Evolutionary conservation across 1,140 invertebrate species (phyloP), one percentile per base, ranked within the genome.

Genomic region (Rhynchophorus ferrugineus): DNA sequence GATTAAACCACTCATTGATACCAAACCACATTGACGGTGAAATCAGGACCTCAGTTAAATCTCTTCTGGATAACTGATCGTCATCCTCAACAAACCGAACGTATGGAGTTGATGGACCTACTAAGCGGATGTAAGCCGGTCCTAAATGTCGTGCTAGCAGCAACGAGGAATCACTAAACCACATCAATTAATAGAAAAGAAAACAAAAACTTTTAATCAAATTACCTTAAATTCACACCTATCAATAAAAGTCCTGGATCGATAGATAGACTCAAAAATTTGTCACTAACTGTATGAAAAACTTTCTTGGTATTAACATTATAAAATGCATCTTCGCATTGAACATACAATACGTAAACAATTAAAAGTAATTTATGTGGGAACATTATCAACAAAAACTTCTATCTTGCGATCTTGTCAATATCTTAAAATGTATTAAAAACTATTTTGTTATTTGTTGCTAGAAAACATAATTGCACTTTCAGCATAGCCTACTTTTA

Each of bases 191-290:
- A 22, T 24, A 18, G 5, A 13, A 44, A 24, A 7, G 14, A 19
- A 13, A n/a, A 19, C 5, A 44, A 19, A 44, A 6, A 44, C 13
- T n/a, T n/a, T n/a, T n/a, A n/a, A n/a, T n/a, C n/a, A n/a, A n/a
- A n/a, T 67, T 65, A 78, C 76, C 66, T 69, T n/a, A 73, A 59
- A 53, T 61, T 60, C 52, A 70, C 52, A 22, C 60, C 67, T 24
- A 59, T 61, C 14, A 75, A 55, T 22, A 78, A 54, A 18, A 68
- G 67, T 33, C 72, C 69, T 0, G 79, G 79, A 63, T 82, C 79
- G 7, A 82, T 62, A 2, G 78, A 77, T 43, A 82, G 71, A 61
- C 80, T 83, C n/a, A 84, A 63, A 67, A 83, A 84, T 50, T 73
- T 76, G 2, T 72, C 73, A 56, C 75, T 76, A 0, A 79, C 74